These are phyloP conservation scores for Sesamia inferens DNA, from an alignment of 2,888 invertebrate genomes.

Conservation along the genomic window DNA sequence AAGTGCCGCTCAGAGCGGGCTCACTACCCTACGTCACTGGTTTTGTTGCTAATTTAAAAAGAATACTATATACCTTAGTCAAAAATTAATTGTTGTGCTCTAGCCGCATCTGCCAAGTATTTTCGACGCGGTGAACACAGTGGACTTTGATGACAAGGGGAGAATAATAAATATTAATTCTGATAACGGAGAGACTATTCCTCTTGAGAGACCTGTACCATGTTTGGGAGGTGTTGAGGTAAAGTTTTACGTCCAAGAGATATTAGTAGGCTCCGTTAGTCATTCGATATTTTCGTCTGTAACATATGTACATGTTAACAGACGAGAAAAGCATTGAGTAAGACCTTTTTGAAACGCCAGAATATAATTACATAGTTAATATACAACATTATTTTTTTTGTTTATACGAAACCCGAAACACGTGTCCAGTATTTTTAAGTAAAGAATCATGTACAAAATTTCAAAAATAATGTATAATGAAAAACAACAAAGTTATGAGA, in stretches of 20 bases:
- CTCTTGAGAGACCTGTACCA: conserved; percentile 92
- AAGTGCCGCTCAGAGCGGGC: too few species aligned
- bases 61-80: too few species aligned
- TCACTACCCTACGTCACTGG: too few species aligned
- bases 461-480: too few species aligned
- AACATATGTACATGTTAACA: background rate
- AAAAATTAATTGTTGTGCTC: conserved; percentile 32
- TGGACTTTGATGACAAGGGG: conserved; percentile 95
- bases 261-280: background rate
- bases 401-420: too few species aligned
- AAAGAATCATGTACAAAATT: too few species aligned
- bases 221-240: conserved; percentile 95
- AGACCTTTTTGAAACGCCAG: background rate
- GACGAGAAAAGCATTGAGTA: background rate
- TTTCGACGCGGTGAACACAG: conserved; percentile 95
- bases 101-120: conserved; percentile 94
- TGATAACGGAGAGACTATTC: conserved; percentile 93
- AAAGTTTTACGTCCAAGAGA: conserved; percentile 7
- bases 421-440: too few species aligned
- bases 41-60: too few species aligned
- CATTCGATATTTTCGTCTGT: background rate
- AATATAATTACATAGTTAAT: background rate
- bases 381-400: too few species aligned
- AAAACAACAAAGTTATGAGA: too few species aligned
- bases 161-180: conserved; percentile 94